These are phyloP conservation scores for Suricata suricatta DNA, from an alignment of 2,113 vertebrate species.

Conservation along the genomic window DNA sequence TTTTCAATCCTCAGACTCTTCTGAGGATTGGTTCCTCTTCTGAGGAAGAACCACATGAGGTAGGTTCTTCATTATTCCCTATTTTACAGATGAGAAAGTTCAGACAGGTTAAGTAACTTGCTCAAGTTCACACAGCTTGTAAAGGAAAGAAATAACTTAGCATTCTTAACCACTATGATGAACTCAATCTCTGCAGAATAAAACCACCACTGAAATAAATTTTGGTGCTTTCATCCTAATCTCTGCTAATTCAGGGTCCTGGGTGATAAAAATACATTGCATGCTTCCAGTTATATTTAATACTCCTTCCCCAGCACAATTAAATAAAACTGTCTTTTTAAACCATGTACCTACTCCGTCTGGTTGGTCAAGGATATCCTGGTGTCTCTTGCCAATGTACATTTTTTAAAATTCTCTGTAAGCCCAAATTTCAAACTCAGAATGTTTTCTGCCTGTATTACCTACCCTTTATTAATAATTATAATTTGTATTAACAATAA, in stretches of 20 bases:
- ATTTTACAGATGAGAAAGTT: not conserved
- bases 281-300: not conserved
- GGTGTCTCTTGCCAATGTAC: not conserved
- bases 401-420: not conserved
- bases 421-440: not conserved
- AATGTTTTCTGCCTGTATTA: not conserved
- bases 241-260: not conserved
- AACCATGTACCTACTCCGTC: not conserved
- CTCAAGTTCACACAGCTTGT: not conserved
- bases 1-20: not conserved
- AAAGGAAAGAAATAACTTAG: not conserved
- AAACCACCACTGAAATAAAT: not conserved
- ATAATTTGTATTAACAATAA: not conserved
- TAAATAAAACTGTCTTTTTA: not conserved
- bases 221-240: not conserved
- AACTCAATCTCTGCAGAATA: not conserved
- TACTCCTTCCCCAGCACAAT: not conserved
- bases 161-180: not conserved
- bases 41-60: not conserved
- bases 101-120: not conserved
- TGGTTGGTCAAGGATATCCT: not conserved
- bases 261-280: not conserved
- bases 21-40: too few species aligned
- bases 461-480: conserved; percentile 24
- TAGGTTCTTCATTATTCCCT: not conserved